Conservation (phyloP, 2,888 invertebrate genomes). For the Drosophila kuntzei region DNA sequence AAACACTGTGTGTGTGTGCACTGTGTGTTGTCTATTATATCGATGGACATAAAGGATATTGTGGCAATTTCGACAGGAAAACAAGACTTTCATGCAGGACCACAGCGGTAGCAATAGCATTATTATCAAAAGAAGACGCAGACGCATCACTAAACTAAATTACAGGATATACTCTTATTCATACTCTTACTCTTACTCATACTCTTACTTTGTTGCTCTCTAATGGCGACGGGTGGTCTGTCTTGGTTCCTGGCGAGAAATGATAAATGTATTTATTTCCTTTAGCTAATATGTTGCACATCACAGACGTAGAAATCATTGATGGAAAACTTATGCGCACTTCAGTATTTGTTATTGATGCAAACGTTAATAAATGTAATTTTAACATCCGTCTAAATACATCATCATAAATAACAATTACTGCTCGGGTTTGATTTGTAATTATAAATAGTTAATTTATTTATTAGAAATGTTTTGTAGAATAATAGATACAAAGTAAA, state of each 20-base stretch:
- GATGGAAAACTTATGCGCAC: conserved; percentile 12
- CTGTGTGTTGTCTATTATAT: conserved; percentile 52
- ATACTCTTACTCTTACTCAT: conserved; percentile 38
- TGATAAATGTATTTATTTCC: conserved; percentile 83
- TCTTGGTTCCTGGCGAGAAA: conserved; percentile 71
- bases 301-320: conserved; percentile 28
- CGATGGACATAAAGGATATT: conserved; percentile 79
- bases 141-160: conserved; percentile 49
- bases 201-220: conserved; percentile 27
- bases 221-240: conserved; percentile 81
- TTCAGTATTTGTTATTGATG: conserved; percentile 2
- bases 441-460: conserved; percentile 4
- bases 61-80: conserved; percentile 78
- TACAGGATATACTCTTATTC: conserved; percentile 76
- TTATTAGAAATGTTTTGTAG: not conserved
- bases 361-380: conserved; percentile 16
- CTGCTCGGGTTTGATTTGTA: not conserved
- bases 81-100: conserved; percentile 71
- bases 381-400: conserved; percentile 10
- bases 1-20: conserved; percentile 19
- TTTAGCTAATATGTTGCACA: conserved; percentile 56
- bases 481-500: too few relatives aligned
- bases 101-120: conserved; percentile 59
- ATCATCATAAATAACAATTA: conserved; percentile 10
- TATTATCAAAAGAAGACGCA: conserved; percentile 48